Conservation (phyloP, 2,797 vertebrate species). For the Melanotaenia nigrans region DNA sequence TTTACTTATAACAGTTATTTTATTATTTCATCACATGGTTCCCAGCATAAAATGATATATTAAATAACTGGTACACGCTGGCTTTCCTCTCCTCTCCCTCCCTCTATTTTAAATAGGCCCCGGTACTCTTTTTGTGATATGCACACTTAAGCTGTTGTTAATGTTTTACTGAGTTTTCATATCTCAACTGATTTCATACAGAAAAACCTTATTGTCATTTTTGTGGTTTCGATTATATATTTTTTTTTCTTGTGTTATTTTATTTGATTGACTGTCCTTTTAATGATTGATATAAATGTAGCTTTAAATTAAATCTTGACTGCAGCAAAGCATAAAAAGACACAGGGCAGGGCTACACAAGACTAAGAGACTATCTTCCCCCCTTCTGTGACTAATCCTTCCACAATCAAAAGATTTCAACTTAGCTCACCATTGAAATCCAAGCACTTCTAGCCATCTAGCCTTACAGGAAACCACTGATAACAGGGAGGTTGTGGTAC, state of each 20-base stretch:
- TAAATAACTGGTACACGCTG: constrained; percentile 54
- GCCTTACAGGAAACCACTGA: constrained; percentile 47
- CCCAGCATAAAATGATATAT: constrained; percentile 24
- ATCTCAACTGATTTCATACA: constrained; percentile 73
- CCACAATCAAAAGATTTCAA: constrained; percentile 27
- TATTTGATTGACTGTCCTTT: constrained; percentile 71
- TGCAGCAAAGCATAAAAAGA: constrained; percentile 31
- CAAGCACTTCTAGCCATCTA: constrained; percentile 64
- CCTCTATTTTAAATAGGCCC: constrained; percentile 30
- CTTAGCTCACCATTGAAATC: constrained; percentile 38
- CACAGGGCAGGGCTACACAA: constrained; percentile 16
- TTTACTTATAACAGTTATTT: constrained; percentile 33
- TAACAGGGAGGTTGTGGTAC: constrained; percentile 22
- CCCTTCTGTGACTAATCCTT: constrained; percentile 13
- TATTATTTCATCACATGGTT: constrained; percentile 27
- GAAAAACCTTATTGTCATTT: constrained; percentile 60
- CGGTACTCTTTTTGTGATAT: constrained; percentile 57
- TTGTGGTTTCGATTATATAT: constrained; percentile 49
- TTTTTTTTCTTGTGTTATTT: constrained; percentile 50
- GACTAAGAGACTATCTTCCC: constrained; percentile 12
- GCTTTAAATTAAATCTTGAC: constrained; percentile 71
- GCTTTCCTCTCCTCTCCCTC: constrained; percentile 50
- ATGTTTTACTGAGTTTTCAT: constrained; percentile 58
- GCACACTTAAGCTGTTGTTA: constrained; percentile 57
- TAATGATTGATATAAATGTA: constrained; percentile 67